Conservation (phyloP, 2,797 vertebrate species). For the Serranus cabrilla region DNA sequence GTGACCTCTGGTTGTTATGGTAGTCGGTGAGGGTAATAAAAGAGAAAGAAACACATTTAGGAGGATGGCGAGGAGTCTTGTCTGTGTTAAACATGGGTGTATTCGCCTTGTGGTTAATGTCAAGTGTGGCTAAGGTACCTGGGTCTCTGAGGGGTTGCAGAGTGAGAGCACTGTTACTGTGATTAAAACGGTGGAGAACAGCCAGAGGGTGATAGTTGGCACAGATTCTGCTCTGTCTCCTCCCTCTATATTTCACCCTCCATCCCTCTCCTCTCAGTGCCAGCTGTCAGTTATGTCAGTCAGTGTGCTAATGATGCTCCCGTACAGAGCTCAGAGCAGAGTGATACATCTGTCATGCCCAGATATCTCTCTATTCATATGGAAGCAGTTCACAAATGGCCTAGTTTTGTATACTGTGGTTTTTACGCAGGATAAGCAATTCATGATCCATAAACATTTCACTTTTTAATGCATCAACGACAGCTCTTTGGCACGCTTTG, state of each 20-base stretch:
- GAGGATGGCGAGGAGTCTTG: conserved; percentile 45
- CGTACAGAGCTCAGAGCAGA: conserved; percentile 55
- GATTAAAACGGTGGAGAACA: conserved; percentile 80
- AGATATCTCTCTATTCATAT: conserved; percentile 59
- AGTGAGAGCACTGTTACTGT: conserved; percentile 78
- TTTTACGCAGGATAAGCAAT: conserved; percentile 16
- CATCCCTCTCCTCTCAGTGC: conserved; percentile 71
- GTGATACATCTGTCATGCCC: conserved; percentile 59
- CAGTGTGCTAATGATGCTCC: conserved; percentile 76
- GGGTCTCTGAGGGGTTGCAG: conserved; percentile 77
- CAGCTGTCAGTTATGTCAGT: conserved; percentile 81
- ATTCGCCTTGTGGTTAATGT: conserved; percentile 79
- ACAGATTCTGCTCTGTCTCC: conserved; percentile 77
- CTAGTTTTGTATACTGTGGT: conserved; percentile 46
- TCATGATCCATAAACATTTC: conserved; percentile 32
- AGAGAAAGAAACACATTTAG: conserved; percentile 27
- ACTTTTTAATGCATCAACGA: conserved; percentile 4
- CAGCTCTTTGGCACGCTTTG: not conserved
- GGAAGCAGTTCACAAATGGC: conserved; percentile 51
- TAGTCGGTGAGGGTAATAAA: conserved; percentile 27
- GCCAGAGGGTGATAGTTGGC: conserved; percentile 81
- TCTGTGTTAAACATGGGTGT: conserved; percentile 71
- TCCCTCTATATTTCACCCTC: conserved; percentile 71
- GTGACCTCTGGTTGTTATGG: conserved; percentile 39
- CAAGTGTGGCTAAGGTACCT: conserved; percentile 84